phyloP scores from a whole-genome alignment of 92 coral and sea anemone genomes.

The Diadumene lineata region DNA sequence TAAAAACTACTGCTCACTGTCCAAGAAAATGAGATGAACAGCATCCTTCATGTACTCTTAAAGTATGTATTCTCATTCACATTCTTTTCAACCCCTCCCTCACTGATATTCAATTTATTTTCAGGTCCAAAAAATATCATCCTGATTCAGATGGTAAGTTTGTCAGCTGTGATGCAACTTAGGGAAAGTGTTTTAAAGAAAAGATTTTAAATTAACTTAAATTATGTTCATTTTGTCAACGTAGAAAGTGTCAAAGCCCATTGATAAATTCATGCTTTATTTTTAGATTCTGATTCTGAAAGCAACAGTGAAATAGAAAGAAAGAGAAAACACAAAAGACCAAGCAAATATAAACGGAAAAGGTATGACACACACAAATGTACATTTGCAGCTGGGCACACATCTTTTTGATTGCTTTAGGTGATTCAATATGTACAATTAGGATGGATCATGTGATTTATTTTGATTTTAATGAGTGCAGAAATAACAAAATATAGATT shows the following conservation, averaged over 20 bases:
- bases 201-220: neutral
- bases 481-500: neutral
- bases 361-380: no score
- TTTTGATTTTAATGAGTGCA: no score
- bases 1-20: no score
- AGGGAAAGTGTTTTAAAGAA: neutral
- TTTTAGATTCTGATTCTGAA: conserved; percentile 4
- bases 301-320: neutral
- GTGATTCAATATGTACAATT: no score
- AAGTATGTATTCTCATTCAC: neutral
- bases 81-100: no score
- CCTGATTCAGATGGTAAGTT: conserved; percentile 35
- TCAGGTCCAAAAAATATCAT: conserved; percentile 10
- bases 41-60: no score
- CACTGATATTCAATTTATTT: no score
- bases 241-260: no score
- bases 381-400: no score
- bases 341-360: neutral
- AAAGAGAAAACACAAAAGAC: neutral
- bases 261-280: neutral
- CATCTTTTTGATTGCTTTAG: no score
- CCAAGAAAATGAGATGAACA: no score
- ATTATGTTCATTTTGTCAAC: neutral
- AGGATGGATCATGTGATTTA: no score
- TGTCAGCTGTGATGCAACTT: neutral